Conservation (phyloP, 2,888 invertebrate genomes). For the Agrotis segetum region DNA sequence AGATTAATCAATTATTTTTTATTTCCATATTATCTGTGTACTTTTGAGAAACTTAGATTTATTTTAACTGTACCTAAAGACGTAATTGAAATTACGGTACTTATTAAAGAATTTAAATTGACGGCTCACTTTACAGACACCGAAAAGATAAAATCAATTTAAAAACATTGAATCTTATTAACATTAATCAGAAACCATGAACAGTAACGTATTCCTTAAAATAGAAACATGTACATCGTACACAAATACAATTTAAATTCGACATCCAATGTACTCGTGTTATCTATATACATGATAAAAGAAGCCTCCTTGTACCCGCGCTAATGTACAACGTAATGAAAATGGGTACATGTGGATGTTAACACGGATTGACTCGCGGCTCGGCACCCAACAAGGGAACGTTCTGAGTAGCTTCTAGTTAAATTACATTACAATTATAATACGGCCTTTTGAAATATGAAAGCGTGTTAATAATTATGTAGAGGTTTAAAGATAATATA, state of each 20-base stretch:
- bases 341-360: conserved; percentile 5
- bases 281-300: conserved; percentile 43
- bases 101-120: too few relatives aligned
- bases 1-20: too few relatives aligned
- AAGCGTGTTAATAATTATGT: not conserved
- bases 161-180: not conserved
- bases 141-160: not conserved
- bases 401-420: not conserved
- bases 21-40: too few relatives aligned
- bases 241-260: conserved; percentile 20
- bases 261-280: conserved; percentile 14
- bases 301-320: conserved; percentile 26
- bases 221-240: conserved; percentile 14
- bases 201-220: not conserved
- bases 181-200: not conserved
- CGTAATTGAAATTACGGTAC: too few relatives aligned
- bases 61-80: too few relatives aligned
- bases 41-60: too few relatives aligned
- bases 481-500: not conserved
- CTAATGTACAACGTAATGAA: conserved; percentile 28
- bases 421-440: not conserved
- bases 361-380: not conserved
- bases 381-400: not conserved
- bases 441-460: not conserved
- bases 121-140: not conserved